Percentiles rank a stretch among this genome's conserved stretches.
These are phyloP conservation scores for Pseudachorutes palmiensis DNA, from an alignment of 1,140 invertebrate species.

Conservation along the genomic window DNA sequence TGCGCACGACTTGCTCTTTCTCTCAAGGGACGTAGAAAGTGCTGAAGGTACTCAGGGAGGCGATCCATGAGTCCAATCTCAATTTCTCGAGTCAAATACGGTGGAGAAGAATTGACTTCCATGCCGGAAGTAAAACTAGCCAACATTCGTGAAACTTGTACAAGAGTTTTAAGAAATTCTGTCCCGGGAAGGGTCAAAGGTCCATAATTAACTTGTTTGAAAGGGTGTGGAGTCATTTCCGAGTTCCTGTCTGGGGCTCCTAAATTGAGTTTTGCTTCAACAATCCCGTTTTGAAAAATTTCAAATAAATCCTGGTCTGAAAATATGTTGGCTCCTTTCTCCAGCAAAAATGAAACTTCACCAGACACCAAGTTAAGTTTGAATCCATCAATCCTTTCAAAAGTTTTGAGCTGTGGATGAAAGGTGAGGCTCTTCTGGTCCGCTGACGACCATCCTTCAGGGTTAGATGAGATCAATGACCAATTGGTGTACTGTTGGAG, in stretches of 20 bases:
- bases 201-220: constrained; percentile 16
- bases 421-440: constrained; percentile 8
- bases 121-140: constrained; percentile 20
- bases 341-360: constrained; percentile 18
- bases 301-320: constrained; percentile 18
- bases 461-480: background rate
- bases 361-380: constrained; percentile 20
- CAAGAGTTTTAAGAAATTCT: constrained; percentile 14
- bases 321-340: constrained; percentile 16
- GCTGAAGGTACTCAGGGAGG: constrained; percentile 25
- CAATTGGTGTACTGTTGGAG: constrained; percentile 13
- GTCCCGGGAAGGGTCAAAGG: background rate
- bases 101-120: constrained; percentile 20
- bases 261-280: constrained; percentile 17
- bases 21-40: constrained; percentile 14
- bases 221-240: constrained; percentile 14
- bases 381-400: constrained; percentile 22
- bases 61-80: constrained; percentile 17
- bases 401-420: constrained; percentile 5
- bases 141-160: constrained; percentile 13
- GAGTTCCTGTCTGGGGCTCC: constrained; percentile 1
- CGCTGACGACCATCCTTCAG: constrained; percentile 11
- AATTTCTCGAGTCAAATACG: constrained; percentile 21
- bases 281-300: constrained; percentile 21
- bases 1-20: constrained; percentile 3